Conservation (phyloP, 2,113 vertebrate species). For the Sclerurus mexicanus region DNA sequence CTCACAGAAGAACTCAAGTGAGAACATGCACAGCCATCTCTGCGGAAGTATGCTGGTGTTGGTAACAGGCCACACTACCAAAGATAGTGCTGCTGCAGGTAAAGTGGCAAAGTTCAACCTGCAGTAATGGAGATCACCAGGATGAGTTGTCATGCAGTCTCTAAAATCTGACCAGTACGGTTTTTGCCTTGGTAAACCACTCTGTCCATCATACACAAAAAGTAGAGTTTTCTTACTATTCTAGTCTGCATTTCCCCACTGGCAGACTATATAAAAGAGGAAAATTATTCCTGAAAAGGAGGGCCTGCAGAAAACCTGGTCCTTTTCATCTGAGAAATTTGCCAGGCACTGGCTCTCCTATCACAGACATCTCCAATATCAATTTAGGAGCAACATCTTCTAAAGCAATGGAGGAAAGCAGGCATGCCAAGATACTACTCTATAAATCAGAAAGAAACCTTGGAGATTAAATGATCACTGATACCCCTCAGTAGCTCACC, state of each 20-base stretch:
- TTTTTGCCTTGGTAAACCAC: not conserved
- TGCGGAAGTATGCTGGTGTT: accelerated
- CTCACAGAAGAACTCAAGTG: not conserved
- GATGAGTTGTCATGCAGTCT: not conserved
- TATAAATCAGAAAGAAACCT: not conserved
- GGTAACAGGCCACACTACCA: not conserved
- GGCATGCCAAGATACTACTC: not conserved
- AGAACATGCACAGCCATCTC: not conserved
- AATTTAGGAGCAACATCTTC: not conserved
- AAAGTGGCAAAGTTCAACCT: not conserved
- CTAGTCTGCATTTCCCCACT: not conserved
- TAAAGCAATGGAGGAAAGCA: not conserved
- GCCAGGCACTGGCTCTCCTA: not conserved
- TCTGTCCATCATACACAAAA: not conserved
- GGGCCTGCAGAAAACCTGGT: not conserved
- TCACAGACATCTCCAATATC: not conserved
- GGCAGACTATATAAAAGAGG: not conserved
- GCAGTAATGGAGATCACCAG: not conserved
- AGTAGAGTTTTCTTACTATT: not conserved
- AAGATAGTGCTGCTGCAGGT: not conserved
- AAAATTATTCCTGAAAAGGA: not conserved
- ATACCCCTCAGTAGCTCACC: not conserved
- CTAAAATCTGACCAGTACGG: not conserved
- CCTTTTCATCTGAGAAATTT: not conserved
- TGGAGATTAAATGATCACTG: not conserved